These are phyloP conservation scores for Thaumatotibia leucotreta DNA, from an alignment of 1,140 invertebrate genomes.

Conservation along the genomic window DNA sequence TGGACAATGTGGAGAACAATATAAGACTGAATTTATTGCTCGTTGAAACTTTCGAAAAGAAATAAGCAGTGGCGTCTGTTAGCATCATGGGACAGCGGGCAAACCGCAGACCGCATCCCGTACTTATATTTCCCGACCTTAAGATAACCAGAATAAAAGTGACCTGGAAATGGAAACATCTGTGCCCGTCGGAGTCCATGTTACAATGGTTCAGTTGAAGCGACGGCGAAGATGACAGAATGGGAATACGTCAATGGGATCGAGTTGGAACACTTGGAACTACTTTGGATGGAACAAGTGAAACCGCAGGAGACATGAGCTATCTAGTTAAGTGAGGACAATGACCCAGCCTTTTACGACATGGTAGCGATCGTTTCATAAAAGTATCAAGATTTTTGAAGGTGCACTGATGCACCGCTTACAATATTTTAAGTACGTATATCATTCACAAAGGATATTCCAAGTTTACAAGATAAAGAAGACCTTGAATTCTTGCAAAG, in stretches of 20 bases:
- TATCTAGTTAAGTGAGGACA: slow-evolving; percentile 1
- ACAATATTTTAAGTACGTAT: neutral
- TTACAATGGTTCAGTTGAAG: neutral
- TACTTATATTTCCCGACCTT: neutral
- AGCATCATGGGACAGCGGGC: neutral
- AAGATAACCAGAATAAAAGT: neutral
- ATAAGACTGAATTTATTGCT: neutral
- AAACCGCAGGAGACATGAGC: slow-evolving; percentile 14
- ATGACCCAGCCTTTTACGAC: neutral
- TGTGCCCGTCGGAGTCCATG: neutral
- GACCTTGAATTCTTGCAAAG: too few relatives aligned
- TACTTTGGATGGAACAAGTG: slow-evolving; percentile 20
- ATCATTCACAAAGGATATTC: too few relatives aligned
- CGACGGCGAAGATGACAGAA: neutral
- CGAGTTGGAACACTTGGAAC: neutral
- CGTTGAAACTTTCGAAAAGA: neutral
- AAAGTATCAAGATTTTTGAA: neutral
- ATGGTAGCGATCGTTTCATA: neutral
- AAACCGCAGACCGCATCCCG: slow-evolving; percentile 28
- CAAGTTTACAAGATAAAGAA: too few relatives aligned
- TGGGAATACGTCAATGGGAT: neutral
- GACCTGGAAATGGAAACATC: neutral
- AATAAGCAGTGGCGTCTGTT: neutral
- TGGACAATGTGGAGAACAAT: neutral
- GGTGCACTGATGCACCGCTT: neutral